phyloP scores from a whole-genome alignment of 92 coral and sea anemone genomes.

The Paragorgia papillata region DNA sequence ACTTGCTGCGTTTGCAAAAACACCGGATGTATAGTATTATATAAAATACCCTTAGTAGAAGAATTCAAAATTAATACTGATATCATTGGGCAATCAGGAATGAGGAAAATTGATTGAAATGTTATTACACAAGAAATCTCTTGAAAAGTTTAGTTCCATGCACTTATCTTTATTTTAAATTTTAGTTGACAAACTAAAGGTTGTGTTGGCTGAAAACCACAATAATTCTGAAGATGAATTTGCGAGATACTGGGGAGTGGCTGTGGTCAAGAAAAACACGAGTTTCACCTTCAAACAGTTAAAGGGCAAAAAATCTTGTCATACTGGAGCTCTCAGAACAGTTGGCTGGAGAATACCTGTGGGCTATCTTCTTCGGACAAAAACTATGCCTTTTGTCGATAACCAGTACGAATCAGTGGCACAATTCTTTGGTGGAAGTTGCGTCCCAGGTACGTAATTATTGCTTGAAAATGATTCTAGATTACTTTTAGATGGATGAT shows the following conservation, averaged over 20 bases:
- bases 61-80: too few species aligned
- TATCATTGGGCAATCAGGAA: too few species aligned
- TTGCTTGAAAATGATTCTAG: too few species aligned
- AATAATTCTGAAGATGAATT: not conserved
- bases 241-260: constrained; percentile 68
- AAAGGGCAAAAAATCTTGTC: constrained; percentile 74
- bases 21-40: too few species aligned
- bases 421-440: constrained; percentile 64
- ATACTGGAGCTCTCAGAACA: constrained; percentile 71
- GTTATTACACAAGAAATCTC: too few species aligned
- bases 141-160: too few species aligned
- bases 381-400: not conserved
- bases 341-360: constrained; percentile 80
- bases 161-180: not conserved
- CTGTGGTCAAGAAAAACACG: constrained; percentile 64
- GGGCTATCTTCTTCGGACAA: constrained; percentile 57
- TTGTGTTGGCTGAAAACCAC: constrained; percentile 44
- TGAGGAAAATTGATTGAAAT: too few species aligned
- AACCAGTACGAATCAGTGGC: constrained; percentile 56
- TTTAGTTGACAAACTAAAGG: constrained; percentile 7
- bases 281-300: constrained; percentile 33
- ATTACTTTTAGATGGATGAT: too few species aligned
- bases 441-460: constrained; percentile 71
- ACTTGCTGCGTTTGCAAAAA: too few species aligned
- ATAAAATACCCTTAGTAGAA: too few species aligned